phyloP scores from a whole-genome alignment of 2,888 invertebrate genomes.

The Hypena proboscidalis region DNA sequence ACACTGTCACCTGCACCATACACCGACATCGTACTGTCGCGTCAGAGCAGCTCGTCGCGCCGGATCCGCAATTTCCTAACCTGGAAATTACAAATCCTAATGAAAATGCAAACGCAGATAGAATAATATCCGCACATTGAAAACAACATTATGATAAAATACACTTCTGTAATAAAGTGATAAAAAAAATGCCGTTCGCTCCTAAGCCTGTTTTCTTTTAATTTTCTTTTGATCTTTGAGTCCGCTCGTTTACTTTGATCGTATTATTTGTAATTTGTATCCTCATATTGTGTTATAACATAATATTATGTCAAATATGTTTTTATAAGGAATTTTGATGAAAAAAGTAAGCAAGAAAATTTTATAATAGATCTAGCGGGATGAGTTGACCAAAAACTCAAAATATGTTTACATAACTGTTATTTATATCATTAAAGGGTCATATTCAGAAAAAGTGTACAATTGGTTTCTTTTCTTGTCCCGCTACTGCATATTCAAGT shows the following conservation, averaged over 20 bases:
- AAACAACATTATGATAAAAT: conserved; percentile 41
- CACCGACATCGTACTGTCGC: conserved; percentile 15
- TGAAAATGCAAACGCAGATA: conserved; percentile 63
- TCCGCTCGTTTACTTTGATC: background rate
- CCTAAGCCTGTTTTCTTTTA: conserved; percentile 11
- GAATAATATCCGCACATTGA: conserved; percentile 46
- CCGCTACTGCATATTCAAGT: too few relatives aligned
- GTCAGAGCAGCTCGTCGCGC: conserved; percentile 48
- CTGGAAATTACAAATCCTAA: conserved; percentile 72
- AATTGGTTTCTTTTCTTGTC: too few relatives aligned
- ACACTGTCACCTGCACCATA: conserved; percentile 29
- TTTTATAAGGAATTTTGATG: too few relatives aligned
- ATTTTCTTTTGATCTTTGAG: conserved; percentile 13
- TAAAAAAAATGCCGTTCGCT: conserved; percentile 2
- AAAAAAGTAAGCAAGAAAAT: too few relatives aligned
- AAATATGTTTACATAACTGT: too few relatives aligned
- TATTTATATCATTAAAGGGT: too few relatives aligned
- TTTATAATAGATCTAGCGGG: too few relatives aligned
- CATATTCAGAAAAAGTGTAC: too few relatives aligned
- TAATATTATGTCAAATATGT: background rate
- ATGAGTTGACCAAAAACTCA: too few relatives aligned
- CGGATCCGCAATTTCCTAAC: conserved; percentile 66
- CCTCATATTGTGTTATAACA: background rate
- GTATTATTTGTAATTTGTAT: conserved; percentile 4
- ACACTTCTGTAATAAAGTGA: conserved; percentile 17